A percentile compares a stretch with the other conserved stretches of the same genome.
phyloP scores from a whole-genome alignment of 2,888 invertebrate species.

The Drosophila quasianomalipes region DNA sequence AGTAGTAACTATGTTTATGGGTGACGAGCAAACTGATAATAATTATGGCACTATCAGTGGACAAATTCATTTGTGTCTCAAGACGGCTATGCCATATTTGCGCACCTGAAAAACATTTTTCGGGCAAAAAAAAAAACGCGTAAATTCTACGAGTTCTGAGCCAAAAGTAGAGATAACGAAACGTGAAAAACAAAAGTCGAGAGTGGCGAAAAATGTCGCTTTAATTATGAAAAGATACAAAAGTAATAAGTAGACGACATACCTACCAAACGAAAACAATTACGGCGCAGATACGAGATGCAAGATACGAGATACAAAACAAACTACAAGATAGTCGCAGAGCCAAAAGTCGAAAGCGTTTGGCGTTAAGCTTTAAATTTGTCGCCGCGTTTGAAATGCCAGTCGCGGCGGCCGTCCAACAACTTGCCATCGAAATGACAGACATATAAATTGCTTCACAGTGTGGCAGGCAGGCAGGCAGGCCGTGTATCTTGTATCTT shows the following conservation, averaged over 20 bases:
- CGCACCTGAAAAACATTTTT: constrained; percentile 29
- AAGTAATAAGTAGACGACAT: constrained; percentile 73
- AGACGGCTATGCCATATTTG: constrained; percentile 29
- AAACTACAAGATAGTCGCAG: constrained; percentile 35
- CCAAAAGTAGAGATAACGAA: constrained; percentile 27
- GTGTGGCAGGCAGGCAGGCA: constrained; percentile 25
- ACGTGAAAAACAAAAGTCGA: constrained; percentile 11
- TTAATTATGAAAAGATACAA: constrained; percentile 72
- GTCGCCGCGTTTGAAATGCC: constrained; percentile 71
- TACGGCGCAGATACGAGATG: constrained; percentile 67
- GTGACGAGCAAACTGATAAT: constrained; percentile 34
- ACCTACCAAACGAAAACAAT: constrained; percentile 72
- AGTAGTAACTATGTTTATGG: constrained; percentile 7
- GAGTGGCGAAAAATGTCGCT: constrained; percentile 58
- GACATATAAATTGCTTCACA: constrained; percentile 77
- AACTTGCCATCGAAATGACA: constrained; percentile 72
- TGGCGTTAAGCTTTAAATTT: constrained; percentile 77
- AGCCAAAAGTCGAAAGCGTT: constrained; percentile 64
- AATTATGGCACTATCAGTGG: constrained; percentile 37
- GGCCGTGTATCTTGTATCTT: constrained; percentile 73
- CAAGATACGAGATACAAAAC: constrained; percentile 46
- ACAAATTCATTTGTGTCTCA: constrained; percentile 56
- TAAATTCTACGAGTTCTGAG: constrained; percentile 33
- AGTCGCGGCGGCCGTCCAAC: constrained; percentile 37
- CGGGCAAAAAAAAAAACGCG: constrained; percentile 27